Evolutionary conservation across 2,113 vertebrate species (phyloP).

Genomic region (Colaptes auratus): DNA sequence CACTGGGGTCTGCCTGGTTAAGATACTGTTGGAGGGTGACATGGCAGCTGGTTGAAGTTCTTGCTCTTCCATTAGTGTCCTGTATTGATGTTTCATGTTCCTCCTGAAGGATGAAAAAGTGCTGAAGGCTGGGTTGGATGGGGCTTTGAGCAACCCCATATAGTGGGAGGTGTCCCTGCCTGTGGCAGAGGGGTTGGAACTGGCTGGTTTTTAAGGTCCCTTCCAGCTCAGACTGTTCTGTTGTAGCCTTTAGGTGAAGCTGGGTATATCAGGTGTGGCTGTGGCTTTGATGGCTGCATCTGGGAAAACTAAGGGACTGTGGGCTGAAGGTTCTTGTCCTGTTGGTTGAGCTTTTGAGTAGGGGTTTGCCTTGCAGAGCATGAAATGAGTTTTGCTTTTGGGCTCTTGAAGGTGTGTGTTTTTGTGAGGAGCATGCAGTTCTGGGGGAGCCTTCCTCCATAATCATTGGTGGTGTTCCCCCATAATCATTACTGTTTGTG

Average conservation of each 20-base stretch:
- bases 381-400: background rate
- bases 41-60: background rate
- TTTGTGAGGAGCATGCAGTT: constrained; percentile 20
- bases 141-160: background rate
- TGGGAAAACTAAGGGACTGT: background rate
- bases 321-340: background rate
- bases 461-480: background rate
- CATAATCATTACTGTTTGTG: background rate
- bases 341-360: background rate
- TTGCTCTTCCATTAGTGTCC: background rate
- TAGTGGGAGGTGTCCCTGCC: background rate
- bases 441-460: constrained; percentile 1
- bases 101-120: background rate
- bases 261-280: background rate
- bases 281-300: background rate
- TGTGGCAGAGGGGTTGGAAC: background rate
- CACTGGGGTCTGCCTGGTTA: background rate
- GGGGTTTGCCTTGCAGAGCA: background rate
- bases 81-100: background rate
- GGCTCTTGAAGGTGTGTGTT: background rate
- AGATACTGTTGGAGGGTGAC: background rate
- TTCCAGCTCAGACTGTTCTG: background rate
- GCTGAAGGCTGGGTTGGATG: background rate
- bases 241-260: background rate
- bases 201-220: background rate